Percentiles rank a stretch among this genome's conserved stretches.
Evolutionary conservation across 2,888 invertebrate species (phyloP).

Genomic region (Gibbula magus): DNA sequence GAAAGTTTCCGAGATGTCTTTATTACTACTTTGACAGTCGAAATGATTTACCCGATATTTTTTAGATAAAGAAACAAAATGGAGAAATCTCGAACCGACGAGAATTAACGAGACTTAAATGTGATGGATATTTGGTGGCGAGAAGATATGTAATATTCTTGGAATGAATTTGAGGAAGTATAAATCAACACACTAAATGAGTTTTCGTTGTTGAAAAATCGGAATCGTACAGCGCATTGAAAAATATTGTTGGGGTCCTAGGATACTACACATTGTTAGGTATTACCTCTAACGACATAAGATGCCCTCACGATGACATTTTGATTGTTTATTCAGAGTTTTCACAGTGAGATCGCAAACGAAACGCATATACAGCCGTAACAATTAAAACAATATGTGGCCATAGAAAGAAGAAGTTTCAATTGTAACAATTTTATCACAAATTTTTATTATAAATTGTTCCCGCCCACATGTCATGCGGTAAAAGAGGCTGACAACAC

Average conservation of each 20-base stretch:
- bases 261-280: no score
- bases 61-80: background rate
- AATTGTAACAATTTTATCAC: slow-evolving; percentile 13
- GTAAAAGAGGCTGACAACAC: slow-evolving; percentile 5
- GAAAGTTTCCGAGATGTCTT: no score
- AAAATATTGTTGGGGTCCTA: no score
- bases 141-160: slow-evolving; percentile 5
- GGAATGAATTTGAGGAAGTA: slow-evolving; percentile 8
- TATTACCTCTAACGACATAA: no score
- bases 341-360: slow-evolving; percentile 1
- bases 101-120: background rate
- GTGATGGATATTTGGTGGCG: background rate
- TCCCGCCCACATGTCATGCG: background rate
- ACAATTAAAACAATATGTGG: background rate
- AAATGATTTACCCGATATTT: no score
- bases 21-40: no score
- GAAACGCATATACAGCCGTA: background rate
- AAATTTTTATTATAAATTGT: slow-evolving; percentile 8
- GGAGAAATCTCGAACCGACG: background rate
- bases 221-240: slow-evolving; percentile 6
- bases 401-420: background rate
- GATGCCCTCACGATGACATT: background rate
- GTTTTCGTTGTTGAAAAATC: slow-evolving; percentile 11
- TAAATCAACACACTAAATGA: slow-evolving; percentile 11
- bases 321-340: slow-evolving; percentile 1